Percentiles rank a stretch among this genome's conserved stretches.
These are phyloP conservation scores for Forbesichthys agassizii DNA, from an alignment of 2,113 vertebrate genomes.

Conservation along the genomic window DNA sequence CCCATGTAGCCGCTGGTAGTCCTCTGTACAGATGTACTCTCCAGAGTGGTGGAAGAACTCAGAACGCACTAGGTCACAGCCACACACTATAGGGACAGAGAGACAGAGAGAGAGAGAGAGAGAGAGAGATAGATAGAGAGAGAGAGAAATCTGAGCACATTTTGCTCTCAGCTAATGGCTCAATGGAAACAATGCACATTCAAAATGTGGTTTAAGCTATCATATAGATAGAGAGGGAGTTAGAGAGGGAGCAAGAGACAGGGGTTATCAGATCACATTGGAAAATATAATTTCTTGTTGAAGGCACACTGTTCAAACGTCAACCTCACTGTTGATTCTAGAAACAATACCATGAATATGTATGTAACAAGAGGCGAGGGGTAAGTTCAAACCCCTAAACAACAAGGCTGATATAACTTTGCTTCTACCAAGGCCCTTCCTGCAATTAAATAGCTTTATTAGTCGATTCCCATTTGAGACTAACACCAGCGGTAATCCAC, in stretches of 20 bases:
- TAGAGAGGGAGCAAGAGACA: background rate
- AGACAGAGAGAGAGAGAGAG: background rate
- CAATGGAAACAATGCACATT: too few relatives aligned
- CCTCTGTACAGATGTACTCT: constrained; percentile 96
- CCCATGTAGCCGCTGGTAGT: constrained; percentile 96
- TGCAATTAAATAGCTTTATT: background rate
- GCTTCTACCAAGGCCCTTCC: background rate
- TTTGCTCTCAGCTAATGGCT: too few relatives aligned
- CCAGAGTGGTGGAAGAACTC: constrained; percentile 98
- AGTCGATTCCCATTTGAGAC: background rate
- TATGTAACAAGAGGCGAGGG: too few relatives aligned
- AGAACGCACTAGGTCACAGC: constrained; percentile 89
- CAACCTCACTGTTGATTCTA: too few relatives aligned
- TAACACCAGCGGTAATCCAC: constrained; percentile 19
- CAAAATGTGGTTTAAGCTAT: background rate
- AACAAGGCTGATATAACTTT: too few relatives aligned
- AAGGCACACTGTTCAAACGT: too few relatives aligned
- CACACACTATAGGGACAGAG: constrained; percentile 79
- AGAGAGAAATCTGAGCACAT: too few relatives aligned
- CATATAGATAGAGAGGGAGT: background rate
- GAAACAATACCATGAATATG: too few relatives aligned
- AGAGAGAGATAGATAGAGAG: background rate
- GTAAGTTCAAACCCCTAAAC: too few relatives aligned
- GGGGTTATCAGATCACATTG: background rate
- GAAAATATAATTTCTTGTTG: background rate